These are phyloP conservation scores for Pyxicephalus adspersus DNA, from an alignment of 2,113 vertebrate genomes.

Conservation along the genomic window DNA sequence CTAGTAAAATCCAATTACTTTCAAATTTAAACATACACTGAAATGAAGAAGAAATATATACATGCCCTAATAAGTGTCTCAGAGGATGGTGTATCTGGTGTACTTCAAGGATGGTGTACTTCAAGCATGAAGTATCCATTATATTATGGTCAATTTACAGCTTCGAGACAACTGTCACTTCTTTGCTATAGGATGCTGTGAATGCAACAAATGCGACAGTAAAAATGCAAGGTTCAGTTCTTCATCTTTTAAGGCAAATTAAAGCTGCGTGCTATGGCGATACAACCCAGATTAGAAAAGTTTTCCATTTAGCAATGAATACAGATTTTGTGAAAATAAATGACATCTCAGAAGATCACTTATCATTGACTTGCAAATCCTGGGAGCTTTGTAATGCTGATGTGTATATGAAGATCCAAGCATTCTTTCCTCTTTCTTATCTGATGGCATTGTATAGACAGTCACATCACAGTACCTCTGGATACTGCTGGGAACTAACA, in stretches of 20 bases:
- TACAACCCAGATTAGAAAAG: conserved; percentile 17
- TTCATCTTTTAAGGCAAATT: conserved; percentile 32
- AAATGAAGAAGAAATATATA: conserved; percentile 13
- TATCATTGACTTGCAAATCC: conserved; percentile 29
- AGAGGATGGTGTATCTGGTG: no score
- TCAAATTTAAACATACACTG: conserved; percentile 27
- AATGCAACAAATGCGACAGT: conserved; percentile 5
- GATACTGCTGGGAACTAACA: not conserved
- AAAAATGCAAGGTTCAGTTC: conserved; percentile 10
- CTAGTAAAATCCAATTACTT: conserved; percentile 27
- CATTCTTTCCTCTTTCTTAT: not conserved
- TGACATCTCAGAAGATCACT: conserved; percentile 18
- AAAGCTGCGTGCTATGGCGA: not conserved
- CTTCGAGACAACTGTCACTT: not conserved
- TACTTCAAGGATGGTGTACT: conserved; percentile 16
- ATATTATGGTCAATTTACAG: not conserved
- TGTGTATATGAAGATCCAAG: not conserved
- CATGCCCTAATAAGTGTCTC: conserved; percentile 16
- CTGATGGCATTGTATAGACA: conserved; percentile 2
- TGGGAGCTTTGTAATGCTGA: not conserved
- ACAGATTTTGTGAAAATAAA: conserved; percentile 16
- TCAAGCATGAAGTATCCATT: conserved; percentile 29
- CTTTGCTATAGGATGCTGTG: not conserved
- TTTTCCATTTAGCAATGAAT: conserved; percentile 23
- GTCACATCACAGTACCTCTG: not conserved